phyloP scores from a whole-genome alignment of 2,113 vertebrate species.

The Chrysemys picta region DNA sequence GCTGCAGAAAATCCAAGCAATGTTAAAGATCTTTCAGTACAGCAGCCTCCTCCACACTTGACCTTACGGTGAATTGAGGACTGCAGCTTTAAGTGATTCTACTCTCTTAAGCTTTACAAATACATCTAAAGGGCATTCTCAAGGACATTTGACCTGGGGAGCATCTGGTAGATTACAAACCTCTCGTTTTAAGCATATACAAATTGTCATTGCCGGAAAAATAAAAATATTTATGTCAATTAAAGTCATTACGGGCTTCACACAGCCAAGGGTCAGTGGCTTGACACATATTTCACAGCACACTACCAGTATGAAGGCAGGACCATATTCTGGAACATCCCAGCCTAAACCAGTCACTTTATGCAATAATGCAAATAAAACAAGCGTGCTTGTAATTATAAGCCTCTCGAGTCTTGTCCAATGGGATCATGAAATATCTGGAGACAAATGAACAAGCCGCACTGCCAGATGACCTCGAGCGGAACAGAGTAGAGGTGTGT shows the following conservation, averaged over 20 bases:
- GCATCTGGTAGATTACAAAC: slow-evolving; percentile 24
- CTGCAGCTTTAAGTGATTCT: slow-evolving; percentile 18
- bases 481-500: neutral
- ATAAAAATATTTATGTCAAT: neutral
- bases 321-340: neutral
- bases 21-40: neutral
- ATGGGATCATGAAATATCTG: neutral
- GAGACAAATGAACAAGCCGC: rapidly evolving
- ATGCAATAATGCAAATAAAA: neutral
- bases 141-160: neutral
- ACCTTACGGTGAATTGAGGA: slow-evolving; percentile 28
- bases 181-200: neutral
- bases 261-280: neutral
- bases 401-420: neutral
- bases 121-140: neutral
- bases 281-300: neutral
- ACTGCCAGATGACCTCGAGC: slow-evolving; percentile 36
- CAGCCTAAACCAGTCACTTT: neutral
- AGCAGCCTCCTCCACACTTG: slow-evolving; percentile 40
- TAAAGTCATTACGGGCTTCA: neutral
- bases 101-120: slow-evolving; percentile 8
- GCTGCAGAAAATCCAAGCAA: neutral
- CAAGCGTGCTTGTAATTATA: neutral
- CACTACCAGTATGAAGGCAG: neutral
- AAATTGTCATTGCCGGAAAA: neutral